phyloP scores from a whole-genome alignment of 2,113 vertebrate species.

The Oncorhynchus nerka region DNA sequence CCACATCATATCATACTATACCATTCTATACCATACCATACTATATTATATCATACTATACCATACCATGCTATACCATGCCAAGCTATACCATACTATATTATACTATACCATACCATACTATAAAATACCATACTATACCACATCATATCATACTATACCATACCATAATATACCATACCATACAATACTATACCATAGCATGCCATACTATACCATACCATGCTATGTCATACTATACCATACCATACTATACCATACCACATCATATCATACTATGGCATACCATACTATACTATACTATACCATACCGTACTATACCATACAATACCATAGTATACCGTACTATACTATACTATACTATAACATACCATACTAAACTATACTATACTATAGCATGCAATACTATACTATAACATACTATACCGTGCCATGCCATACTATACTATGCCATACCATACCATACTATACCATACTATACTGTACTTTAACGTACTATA shows the following conservation, averaged over 20 bases:
- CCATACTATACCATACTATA: fast-evolving
- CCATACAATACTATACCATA: fast-evolving
- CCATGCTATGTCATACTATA: too few relatives aligned
- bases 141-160: too few relatives aligned
- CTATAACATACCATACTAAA: fast-evolving
- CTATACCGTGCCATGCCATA: too few relatives aligned
- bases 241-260: too few relatives aligned
- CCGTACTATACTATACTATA: fast-evolving
- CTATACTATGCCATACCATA: too few relatives aligned
- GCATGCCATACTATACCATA: fast-evolving
- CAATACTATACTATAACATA: too few relatives aligned
- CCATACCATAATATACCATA: too few relatives aligned
- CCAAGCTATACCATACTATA: too few relatives aligned
- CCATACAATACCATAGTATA: too few relatives aligned
- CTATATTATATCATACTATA: fast-evolving
- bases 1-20: fast-evolving
- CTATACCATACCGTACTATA: too few relatives aligned
- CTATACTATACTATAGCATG: fast-evolving
- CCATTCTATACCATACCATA: too few relatives aligned
- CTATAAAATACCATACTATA: fast-evolving
- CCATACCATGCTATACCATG: fast-evolving
- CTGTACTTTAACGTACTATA: fast-evolving
- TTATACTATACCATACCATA: fast-evolving
- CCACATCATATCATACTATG: fast-evolving
- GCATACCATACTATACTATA: too few relatives aligned